Evolutionary conservation across 2,113 vertebrate genomes (phyloP), one percentile per base, ranked within the genome.

Genomic region (Oryzias javanicus): DNA sequence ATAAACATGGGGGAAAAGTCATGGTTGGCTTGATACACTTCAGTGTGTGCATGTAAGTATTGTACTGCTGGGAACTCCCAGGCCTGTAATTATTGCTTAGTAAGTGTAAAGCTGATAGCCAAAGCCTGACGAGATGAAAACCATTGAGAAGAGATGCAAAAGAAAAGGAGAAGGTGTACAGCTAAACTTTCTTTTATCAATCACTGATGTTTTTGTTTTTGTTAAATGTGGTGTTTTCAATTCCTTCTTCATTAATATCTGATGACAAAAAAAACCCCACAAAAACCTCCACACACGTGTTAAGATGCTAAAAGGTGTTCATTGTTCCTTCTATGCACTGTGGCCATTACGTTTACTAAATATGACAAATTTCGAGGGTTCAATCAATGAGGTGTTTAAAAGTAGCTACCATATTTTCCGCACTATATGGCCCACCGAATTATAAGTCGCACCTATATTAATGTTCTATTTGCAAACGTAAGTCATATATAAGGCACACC

Each of bases 61-160:
- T 54, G 66, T 56, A 59, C 72, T 57, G 59, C 73, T 16, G 15
- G 69, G 74, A 86, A 75, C 75, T 82, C 74, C 68, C 63, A 78
- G 72, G 64, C 78, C 66, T 81, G 70, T 91, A 85, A 91, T 91
- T 91, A 90, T 84, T 87, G 67, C 52, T 54, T 67, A 70, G 76
- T 80, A 70, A 85, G 88, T 86, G 84, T 72, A 65, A 80, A 79
- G 78, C 81, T 89, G 87, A 90, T 91, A 91, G 88, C 81, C 81
- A 60, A 78, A 67, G 72, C 70, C 55, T 55, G 51, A 61, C 60
- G 64, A 86, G 64, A 89, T 66, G 81, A 72, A 70, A 64, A 55
- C 78, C 71, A 72, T 10, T 56, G 55, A 55, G 16, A 47, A 45
- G 55, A 55, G n/a, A 59, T 13, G 12, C 4, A 17, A 58, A 46